phyloP scores from a whole-genome alignment of 2,113 vertebrate genomes.

The Oophaga pumilio region DNA sequence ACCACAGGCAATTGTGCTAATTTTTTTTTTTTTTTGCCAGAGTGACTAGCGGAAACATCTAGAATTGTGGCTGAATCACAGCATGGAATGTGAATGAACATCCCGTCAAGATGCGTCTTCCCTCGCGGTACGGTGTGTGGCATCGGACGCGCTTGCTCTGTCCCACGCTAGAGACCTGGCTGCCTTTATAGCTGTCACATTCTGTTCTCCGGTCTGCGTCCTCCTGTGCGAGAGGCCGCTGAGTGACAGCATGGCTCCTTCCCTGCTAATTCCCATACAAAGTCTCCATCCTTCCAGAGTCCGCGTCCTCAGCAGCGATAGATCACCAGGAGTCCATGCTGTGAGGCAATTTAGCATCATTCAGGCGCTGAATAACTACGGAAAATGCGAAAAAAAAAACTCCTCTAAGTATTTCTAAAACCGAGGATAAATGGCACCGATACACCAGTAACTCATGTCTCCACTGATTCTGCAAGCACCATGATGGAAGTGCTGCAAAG shows the following conservation, averaged over 20 bases:
- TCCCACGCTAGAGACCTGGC: too few species aligned
- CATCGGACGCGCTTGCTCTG: neutral
- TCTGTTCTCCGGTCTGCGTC: neutral
- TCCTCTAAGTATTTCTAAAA: neutral
- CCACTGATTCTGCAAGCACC: neutral
- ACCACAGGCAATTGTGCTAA: too few species aligned
- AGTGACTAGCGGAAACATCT: neutral
- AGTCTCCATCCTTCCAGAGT: neutral
- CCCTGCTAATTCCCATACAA: constrained; percentile 8
- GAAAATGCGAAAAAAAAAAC: neutral
- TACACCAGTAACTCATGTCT: neutral
- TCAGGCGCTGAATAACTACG: neutral
- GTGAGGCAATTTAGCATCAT: constrained; percentile 25
- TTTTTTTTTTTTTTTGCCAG: neutral
- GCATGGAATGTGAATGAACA: neutral
- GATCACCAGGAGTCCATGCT: neutral
- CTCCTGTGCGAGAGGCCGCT: neutral
- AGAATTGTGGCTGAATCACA: neutral
- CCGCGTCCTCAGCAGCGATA: neutral
- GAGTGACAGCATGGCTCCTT: neutral
- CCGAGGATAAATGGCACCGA: neutral
- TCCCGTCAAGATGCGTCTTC: neutral
- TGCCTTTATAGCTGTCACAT: constrained; percentile 28
- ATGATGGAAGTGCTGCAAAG: too few species aligned
- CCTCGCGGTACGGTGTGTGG: neutral